phyloP scores from a whole-genome alignment of 2,888 invertebrate genomes.

The Macrosoma leucophasiata region DNA sequence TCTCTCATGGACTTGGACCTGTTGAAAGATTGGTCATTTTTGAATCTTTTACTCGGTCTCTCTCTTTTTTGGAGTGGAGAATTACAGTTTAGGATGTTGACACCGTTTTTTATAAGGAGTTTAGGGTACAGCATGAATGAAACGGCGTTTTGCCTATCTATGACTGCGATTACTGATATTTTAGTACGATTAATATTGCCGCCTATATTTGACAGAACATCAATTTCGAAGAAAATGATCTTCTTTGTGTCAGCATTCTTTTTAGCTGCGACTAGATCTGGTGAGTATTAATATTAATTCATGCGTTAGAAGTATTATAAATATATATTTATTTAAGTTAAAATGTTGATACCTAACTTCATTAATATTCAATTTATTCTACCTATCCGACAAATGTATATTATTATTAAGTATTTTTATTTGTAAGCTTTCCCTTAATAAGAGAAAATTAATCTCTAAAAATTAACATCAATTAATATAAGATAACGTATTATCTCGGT shows the following conservation, averaged over 20 bases:
- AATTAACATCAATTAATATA: too few species aligned
- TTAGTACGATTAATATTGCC: conserved; percentile 83
- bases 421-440: too few species aligned
- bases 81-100: conserved; percentile 84
- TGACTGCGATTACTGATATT: conserved; percentile 85
- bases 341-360: too few species aligned
- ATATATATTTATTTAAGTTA: too few species aligned
- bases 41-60: conserved; percentile 82
- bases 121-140: conserved; percentile 78
- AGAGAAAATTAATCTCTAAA: too few species aligned
- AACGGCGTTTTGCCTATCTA: conserved; percentile 83
- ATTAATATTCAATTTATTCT: too few species aligned
- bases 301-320: too few species aligned
- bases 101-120: conserved; percentile 80
- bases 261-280: conserved; percentile 82
- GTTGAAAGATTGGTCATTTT: conserved; percentile 82
- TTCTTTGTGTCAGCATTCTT: conserved; percentile 83
- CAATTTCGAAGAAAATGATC: conserved; percentile 81
- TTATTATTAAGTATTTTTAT: too few species aligned
- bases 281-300: conserved; percentile 61
- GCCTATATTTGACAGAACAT: conserved; percentile 82
- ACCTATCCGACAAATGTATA: too few species aligned
- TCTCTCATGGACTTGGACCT: conserved; percentile 82
- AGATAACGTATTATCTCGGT: too few species aligned
- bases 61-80: conserved; percentile 85